Percentiles rank a stretch among this genome's conserved stretches.
Evolutionary conservation across 2,113 vertebrate genomes (phyloP).

Genomic region (Phalacrocorax brasilianus): DNA sequence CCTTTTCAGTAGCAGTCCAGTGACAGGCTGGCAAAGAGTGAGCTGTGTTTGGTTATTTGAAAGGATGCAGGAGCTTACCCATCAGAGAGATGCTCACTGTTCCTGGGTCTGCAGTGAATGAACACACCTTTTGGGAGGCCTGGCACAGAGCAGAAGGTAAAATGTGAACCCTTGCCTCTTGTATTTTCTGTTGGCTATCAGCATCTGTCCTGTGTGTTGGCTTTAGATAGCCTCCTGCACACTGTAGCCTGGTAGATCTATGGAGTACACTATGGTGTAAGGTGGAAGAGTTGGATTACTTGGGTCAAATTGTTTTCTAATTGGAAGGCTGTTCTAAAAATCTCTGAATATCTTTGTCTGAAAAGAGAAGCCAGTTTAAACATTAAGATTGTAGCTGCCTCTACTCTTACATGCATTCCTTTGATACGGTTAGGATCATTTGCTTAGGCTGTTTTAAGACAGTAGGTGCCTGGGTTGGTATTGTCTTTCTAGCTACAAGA

Average conservation of each 20-base stretch:
- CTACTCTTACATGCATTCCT: rapidly evolving
- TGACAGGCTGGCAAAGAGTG: not conserved
- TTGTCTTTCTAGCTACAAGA: not conserved
- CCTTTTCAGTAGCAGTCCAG: not conserved
- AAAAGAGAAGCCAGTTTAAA: not conserved
- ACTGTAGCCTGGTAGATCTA: not conserved
- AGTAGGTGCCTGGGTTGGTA: not conserved
- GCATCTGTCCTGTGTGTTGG: not conserved
- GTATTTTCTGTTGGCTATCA: not conserved
- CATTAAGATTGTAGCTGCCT: not conserved
- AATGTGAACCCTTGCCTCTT: not conserved
- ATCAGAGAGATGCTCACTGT: rapidly evolving
- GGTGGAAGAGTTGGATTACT: not conserved
- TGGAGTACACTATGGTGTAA: rapidly evolving
- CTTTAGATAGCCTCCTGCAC: not conserved
- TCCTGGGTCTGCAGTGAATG: not conserved
- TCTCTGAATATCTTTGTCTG: not conserved
- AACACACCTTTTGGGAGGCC: not conserved
- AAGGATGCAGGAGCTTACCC: not conserved
- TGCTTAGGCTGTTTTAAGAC: not conserved
- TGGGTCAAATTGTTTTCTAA: not conserved
- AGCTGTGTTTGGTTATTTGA: not conserved
- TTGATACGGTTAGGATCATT: not conserved
- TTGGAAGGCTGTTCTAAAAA: not conserved
- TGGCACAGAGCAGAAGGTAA: not conserved